Percentiles rank a stretch among this genome's conserved stretches.
phyloP scores from a whole-genome alignment of 2,888 invertebrate genomes.

The Trichopria drosophilae region DNA sequence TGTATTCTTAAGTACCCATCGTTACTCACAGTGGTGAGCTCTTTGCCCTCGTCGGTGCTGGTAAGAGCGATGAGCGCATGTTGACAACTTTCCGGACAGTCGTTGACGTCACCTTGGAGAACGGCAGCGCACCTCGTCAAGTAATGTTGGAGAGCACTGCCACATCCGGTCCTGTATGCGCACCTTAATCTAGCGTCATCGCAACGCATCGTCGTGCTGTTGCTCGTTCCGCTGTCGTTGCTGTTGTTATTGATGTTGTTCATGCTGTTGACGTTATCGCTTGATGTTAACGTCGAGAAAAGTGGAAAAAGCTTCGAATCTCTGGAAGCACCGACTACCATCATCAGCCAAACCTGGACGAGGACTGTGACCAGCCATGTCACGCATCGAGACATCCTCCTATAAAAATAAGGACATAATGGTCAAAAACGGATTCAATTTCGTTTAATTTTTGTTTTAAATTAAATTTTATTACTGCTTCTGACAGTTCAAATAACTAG shows the following conservation, averaged over 20 bases:
- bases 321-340: background rate
- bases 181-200: conserved; percentile 74
- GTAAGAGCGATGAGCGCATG: conserved; percentile 78
- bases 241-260: background rate
- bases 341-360: conserved; percentile 5
- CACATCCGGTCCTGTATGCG: conserved; percentile 76
- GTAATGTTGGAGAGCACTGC: conserved; percentile 76
- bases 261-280: background rate
- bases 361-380: conserved; percentile 10
- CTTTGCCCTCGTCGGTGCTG: conserved; percentile 77
- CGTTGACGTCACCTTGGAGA: conserved; percentile 62
- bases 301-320: conserved; percentile 1
- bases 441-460: no score
- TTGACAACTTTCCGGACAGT: conserved; percentile 74
- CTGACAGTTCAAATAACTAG: no score
- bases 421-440: no score
- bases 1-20: no score
- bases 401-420: no score
- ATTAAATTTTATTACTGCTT: no score
- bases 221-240: background rate
- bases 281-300: background rate
- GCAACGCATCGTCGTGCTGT: conserved; percentile 59
- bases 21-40: conserved; percentile 73
- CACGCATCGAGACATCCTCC: background rate
- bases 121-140: conserved; percentile 73